These are phyloP conservation scores for Gonocerus acuteangulatus DNA, from an alignment of 2,888 invertebrate genomes.

Conservation along the genomic window DNA sequence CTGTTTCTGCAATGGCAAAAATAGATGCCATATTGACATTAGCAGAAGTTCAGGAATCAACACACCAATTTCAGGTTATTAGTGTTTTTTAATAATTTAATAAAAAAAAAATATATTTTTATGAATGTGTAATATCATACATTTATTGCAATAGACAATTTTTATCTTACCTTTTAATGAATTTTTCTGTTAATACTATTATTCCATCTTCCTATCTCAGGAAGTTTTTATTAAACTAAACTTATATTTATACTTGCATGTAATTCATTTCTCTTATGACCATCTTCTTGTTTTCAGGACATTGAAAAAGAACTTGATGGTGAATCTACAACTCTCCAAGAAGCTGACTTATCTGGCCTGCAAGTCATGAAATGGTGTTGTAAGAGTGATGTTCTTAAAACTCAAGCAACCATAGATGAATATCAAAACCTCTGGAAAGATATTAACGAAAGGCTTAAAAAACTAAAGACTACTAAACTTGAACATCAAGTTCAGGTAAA, in stretches of 20 bases:
- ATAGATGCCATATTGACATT: slow-evolving; percentile 62
- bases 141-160: too few species aligned
- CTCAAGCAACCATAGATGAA: slow-evolving; percentile 57
- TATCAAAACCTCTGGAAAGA: slow-evolving; percentile 58
- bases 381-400: slow-evolving; percentile 49
- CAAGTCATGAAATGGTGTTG: slow-evolving; percentile 53
- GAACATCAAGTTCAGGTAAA: slow-evolving; percentile 10
- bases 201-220: too few species aligned
- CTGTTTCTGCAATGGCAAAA: slow-evolving; percentile 61
- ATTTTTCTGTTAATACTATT: too few species aligned
- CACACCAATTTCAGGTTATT: background rate
- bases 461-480: slow-evolving; percentile 8
- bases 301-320: slow-evolving; percentile 43
- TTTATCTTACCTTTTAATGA: too few species aligned
- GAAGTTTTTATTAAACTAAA: too few species aligned
- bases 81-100: background rate
- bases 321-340: slow-evolving; percentile 51
- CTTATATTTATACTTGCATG: too few species aligned
- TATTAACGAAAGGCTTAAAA: slow-evolving; percentile 44
- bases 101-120: background rate
- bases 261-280: too few species aligned
- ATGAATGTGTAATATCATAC: too few species aligned
- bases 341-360: slow-evolving; percentile 54
- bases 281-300: slow-evolving; percentile 23
- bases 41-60: slow-evolving; percentile 28